Evolutionary conservation across 2,888 invertebrate species (phyloP).

Genomic region (Cerceris rybyensis): DNA sequence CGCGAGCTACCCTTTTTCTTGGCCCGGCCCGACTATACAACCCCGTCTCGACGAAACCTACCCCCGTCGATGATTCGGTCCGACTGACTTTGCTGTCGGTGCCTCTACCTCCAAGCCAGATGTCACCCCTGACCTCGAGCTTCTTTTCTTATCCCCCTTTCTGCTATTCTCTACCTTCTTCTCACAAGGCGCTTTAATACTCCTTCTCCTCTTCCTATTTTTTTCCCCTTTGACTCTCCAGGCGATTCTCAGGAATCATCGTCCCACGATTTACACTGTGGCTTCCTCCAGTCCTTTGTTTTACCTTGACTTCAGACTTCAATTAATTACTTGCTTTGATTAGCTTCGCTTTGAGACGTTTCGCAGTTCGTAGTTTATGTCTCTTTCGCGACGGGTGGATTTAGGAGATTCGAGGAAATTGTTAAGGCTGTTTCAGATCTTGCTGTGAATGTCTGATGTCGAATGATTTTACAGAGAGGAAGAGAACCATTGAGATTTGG

Average conservation of each 20-base stretch:
- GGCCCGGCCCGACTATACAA: conserved; percentile 23
- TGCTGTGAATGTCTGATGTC: no score
- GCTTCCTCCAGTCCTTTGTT: not conserved
- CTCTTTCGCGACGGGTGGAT: no score
- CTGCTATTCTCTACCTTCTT: conserved; percentile 15
- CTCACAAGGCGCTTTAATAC: not conserved
- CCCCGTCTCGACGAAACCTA: conserved; percentile 28
- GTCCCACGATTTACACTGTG: not conserved
- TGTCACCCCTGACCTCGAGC: conserved; percentile 44
- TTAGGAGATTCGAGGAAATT: no score
- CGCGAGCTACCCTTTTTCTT: conserved; percentile 23
- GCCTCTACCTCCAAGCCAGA: conserved; percentile 33
- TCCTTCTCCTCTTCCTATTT: conserved; percentile 15
- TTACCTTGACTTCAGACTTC: not conserved
- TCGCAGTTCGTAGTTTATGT: no score
- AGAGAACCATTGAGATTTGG: no score
- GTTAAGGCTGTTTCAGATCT: no score
- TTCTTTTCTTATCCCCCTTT: conserved; percentile 50
- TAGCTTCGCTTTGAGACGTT: not conserved
- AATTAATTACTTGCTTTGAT: not conserved
- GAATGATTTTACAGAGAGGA: no score
- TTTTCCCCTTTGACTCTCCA: not conserved
- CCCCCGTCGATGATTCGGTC: conserved; percentile 50
- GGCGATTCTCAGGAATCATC: conserved; percentile 5
- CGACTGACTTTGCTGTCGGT: conserved; percentile 27